Conservation (phyloP, 2,888 invertebrate genomes). For the Arge pagana region DNA sequence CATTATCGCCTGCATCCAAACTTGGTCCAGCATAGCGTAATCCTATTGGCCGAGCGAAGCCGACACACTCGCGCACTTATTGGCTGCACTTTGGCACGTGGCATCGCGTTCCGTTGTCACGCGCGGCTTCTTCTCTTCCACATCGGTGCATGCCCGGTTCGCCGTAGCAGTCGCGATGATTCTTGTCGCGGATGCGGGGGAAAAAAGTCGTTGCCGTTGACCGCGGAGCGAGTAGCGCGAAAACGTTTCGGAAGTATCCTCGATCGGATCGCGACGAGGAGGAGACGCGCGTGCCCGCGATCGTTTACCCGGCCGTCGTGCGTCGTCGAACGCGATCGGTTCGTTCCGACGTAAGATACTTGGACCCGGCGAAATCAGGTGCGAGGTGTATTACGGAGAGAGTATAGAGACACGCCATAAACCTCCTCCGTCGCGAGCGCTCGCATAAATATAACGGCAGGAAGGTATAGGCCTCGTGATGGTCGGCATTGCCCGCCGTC, state of each 20-base stretch:
- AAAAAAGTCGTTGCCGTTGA: constrained; percentile 9
- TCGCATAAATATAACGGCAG: constrained; percentile 57
- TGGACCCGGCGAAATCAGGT: constrained; percentile 1
- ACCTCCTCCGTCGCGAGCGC: constrained; percentile 55
- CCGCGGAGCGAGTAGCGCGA: too few relatives aligned
- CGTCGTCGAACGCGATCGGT: constrained; percentile 3
- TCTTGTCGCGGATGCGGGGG: constrained; percentile 7
- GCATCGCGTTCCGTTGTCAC: too few relatives aligned
- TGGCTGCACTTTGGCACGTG: constrained; percentile 43
- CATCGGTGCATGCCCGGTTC: too few relatives aligned
- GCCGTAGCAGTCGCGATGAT: too few relatives aligned
- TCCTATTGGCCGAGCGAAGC: constrained; percentile 38
- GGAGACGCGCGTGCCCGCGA: neutral
- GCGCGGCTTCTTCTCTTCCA: too few relatives aligned
- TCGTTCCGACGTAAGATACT: neutral
- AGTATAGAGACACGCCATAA: constrained; percentile 35
- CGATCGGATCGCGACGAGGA: neutral
- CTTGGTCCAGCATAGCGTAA: constrained; percentile 34
- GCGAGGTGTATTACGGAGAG: constrained; percentile 13
- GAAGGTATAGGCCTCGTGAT: constrained; percentile 53
- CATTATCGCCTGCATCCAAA: constrained; percentile 16
- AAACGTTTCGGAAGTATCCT: too few relatives aligned
- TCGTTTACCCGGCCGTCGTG: too few relatives aligned
- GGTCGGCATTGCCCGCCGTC: constrained; percentile 55
- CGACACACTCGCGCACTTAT: constrained; percentile 38